Conservation (phyloP, 2,888 invertebrate genomes). For the Ernsta delagoae region DNA sequence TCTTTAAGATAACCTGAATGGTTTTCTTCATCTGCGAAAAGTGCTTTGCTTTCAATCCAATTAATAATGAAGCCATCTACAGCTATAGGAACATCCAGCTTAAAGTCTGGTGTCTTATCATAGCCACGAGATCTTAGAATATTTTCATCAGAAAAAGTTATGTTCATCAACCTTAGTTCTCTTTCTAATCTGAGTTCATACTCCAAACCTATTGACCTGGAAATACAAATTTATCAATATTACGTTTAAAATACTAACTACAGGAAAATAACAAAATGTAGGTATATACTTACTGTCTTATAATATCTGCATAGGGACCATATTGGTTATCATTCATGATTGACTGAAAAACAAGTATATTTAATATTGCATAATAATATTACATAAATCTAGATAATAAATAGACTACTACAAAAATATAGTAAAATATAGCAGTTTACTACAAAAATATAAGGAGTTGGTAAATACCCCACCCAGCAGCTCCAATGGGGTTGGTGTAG, state of each 20-base stretch:
- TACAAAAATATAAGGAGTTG: too few relatives aligned
- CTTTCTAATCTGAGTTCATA: conserved; percentile 91
- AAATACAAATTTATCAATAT: conserved; percentile 44
- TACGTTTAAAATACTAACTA: too few relatives aligned
- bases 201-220: conserved; percentile 92
- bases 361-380: too few relatives aligned
- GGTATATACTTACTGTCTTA: conserved; percentile 87
- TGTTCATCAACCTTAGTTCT: conserved; percentile 80
- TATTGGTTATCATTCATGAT: conserved; percentile 93
- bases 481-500: too few relatives aligned
- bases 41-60: conserved; percentile 98
- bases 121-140: conserved; percentile 92
- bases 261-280: too few relatives aligned
- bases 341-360: conserved; percentile 81
- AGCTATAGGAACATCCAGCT: conserved; percentile 94
- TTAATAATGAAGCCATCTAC: conserved; percentile 94
- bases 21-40: conserved; percentile 94
- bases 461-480: too few relatives aligned
- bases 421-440: too few relatives aligned
- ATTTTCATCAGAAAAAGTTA: conserved; percentile 88
- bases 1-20: conserved; percentile 93
- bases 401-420: too few relatives aligned
- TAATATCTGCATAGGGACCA: conserved; percentile 91
- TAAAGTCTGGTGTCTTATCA: conserved; percentile 98
- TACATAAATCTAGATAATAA: too few relatives aligned